Evolutionary conservation across 2,797 vertebrate genomes (phyloP).

Genomic region (Pantherophis vulpinus): DNA sequence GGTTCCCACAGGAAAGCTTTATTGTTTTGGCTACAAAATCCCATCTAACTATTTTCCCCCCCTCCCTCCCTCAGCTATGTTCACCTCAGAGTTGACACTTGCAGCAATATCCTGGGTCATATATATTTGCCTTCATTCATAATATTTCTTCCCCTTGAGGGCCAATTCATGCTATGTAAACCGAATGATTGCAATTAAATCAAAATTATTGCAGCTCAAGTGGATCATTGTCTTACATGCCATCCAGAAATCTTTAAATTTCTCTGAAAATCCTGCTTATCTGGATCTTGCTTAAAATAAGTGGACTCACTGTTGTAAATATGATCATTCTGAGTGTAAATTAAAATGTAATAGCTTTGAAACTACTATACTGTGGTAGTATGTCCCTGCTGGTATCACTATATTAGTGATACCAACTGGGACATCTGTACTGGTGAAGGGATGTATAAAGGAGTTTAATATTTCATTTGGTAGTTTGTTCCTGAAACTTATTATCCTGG

Average conservation of each 20-base stretch:
- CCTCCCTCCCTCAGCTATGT: too few relatives aligned
- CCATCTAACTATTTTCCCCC: too few relatives aligned
- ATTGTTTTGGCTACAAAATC: too few relatives aligned
- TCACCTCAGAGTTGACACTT: too few relatives aligned
- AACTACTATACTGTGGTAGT: not conserved
- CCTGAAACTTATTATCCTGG: not conserved
- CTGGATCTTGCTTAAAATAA: not conserved
- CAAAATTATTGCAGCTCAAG: not conserved
- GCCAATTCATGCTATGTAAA: not conserved
- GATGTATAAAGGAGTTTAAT: not conserved
- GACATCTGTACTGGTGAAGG: not conserved
- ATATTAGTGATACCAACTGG: not conserved
- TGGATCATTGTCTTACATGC: not conserved
- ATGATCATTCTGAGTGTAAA: not conserved
- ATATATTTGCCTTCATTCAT: too few relatives aligned
- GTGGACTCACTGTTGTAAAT: not conserved
- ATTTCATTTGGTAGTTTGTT: not conserved
- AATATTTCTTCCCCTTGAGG: too few relatives aligned
- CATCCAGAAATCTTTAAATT: too few relatives aligned
- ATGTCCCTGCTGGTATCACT: not conserved
- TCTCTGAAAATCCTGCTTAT: not conserved
- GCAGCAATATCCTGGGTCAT: too few relatives aligned
- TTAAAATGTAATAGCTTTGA: not conserved
- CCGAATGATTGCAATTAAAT: not conserved
- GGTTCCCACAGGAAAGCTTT: too few relatives aligned